Evolutionary conservation across 2,797 vertebrate species (phyloP).

Genomic region (Hozukius guyotensis): DNA sequence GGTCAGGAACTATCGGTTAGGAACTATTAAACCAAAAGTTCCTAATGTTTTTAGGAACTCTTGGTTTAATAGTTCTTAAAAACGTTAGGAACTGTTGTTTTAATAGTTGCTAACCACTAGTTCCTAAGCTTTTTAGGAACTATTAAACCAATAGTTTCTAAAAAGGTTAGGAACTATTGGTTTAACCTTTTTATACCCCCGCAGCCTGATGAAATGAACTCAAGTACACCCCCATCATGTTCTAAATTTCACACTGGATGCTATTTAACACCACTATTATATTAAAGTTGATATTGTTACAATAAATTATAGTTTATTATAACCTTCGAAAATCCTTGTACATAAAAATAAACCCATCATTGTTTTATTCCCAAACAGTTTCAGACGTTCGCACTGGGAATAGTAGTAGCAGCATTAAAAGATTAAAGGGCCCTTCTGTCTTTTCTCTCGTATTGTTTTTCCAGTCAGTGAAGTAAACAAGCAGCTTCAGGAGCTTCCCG

Average conservation of each 20-base stretch:
- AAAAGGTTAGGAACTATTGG: no score
- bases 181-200: no score
- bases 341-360: neutral
- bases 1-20: no score
- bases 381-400: neutral
- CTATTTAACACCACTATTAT: neutral
- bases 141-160: no score
- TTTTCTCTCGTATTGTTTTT: neutral
- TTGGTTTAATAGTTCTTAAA: no score
- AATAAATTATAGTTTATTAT: neutral
- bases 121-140: no score
- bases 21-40: no score
- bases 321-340: neutral
- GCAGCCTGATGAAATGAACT: no score
- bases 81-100: no score
- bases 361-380: neutral
- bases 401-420: neutral
- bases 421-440: neutral
- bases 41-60: no score
- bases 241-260: no score
- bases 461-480: slow-evolving; percentile 49
- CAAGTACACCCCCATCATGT: neutral
- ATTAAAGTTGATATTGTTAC: neutral
- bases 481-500: slow-evolving; percentile 36
- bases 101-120: no score